Evolutionary conservation across 64 coral and sea anemone genomes (phyloP), one percentile per base, ranked within the genome.

Genomic region (Platygyra sinensis): DNA sequence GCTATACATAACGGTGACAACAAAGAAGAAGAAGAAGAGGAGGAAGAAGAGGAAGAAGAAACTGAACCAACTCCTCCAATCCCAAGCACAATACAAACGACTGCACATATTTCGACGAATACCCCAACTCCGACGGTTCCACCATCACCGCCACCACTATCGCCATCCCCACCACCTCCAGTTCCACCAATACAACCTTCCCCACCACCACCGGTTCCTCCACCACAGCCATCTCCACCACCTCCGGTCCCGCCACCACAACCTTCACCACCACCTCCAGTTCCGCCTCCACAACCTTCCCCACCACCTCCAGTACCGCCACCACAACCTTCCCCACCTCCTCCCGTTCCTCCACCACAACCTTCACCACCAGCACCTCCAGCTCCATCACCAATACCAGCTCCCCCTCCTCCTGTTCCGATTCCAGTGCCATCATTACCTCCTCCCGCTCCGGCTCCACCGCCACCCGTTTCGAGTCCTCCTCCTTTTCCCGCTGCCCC

Each of bases 1-100:
- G 74, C 38, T 10, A 52, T 92, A 63, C 63, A 42, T 19, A 83
- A 87, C 72, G 49, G 82, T 87, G 71, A 87, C 36, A 38, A 87
- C 52, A 74, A 86, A 29, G 81, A 92, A 50, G 62, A 77, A 14
- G 80, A 91, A 60, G 89, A 91, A 64, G 89, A 91, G 55, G 89
- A 91, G 60, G 88, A 90, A 25, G 90, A 86, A 24, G 90, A 72
- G 5, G 81, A 62, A 10, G 65, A 85, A 51, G 62, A 85, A 85
- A 46, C 24, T 49, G 18, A 25, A 55, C 86, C 86, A 63, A 49
- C 90, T 50, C 90, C 90, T 71, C 90, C 80, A 13, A 60, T 79
- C 54, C 49, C 90, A 18, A 77, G 59, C 71, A 74, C 86, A 49
- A 76, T 77, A 76, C 72, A 24, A 24, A 72, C 75, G 22, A 64